Evolutionary conservation across 2,113 vertebrate genomes (phyloP), one percentile per base, ranked within the genome.

Genomic region (Labeo rohita): DNA sequence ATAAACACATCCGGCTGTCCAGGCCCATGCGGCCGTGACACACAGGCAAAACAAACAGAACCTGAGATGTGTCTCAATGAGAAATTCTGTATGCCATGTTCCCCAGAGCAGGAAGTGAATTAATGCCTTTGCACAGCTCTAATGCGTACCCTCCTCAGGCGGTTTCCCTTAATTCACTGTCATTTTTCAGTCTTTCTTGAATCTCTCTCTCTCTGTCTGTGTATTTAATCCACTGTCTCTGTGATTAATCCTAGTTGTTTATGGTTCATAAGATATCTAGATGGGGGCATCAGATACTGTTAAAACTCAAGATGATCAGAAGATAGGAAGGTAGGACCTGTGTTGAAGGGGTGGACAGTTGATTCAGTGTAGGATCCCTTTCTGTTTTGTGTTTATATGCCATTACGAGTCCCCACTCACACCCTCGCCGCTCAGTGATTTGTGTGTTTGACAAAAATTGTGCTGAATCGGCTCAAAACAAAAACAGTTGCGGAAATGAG

Each of bases 211-310:
- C 86, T 89, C 43, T 39, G 3, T 39, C 39, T 39, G 39, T 73
- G 63, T 34, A 6, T 59, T 72, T 87, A 87, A 88, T 88, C 84
- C 88, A 89, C 63, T 81, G 68, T n/a, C 59, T 82, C 66, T 52
- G 16, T 85, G 88, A 90, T 91, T 88, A 91, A 87, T 91, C 89
- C 91, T 88, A 72, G 85, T 81, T 87, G 85, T 88, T 91, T 88
- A 89, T 76, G 83, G 76, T 84, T 87, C 23, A 83, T 82, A 85
- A 63, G 90, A 88, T 88, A 87, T 50, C 85, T 63, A 80, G 75
- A 84, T 66, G 77, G n/a, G 23, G 61, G 73, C 74, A 63, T 76
- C 84, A 79, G 36, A 84, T 85, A 87, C 82, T 80, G 77, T 73
- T 77, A 84, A 85, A 79, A 78, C 61, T 28, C 45, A 49, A 47